Evolutionary conservation across 2,888 invertebrate species (phyloP), one percentile per base, ranked within the genome.

Genomic region (Gortyna flavago): DNA sequence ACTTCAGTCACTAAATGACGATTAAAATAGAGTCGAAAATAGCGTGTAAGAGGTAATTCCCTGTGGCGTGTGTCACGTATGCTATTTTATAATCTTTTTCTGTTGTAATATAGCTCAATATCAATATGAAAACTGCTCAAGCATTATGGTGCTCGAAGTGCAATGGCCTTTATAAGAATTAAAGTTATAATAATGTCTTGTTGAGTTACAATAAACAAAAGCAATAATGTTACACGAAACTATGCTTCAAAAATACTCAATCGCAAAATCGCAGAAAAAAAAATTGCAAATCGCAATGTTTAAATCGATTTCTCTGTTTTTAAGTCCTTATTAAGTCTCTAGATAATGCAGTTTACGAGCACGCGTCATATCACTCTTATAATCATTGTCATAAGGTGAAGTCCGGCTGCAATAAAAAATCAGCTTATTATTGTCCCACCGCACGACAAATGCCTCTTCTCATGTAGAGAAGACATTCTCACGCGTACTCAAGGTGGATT

Each of bases 161-260:
- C 25, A 35, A 61, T 32, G 51, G 48, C 38, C 18, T 32, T 11
- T 25, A 44, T 5, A 54, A 13, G 44, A 38, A 59, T 59, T 21
- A 11, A 54, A 59, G 18, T 41, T 7, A 25, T n/a, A 41, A 51
- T 61, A 67, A 68, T 78, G 61, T 68, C 61, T 79, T 68, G 25
- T 54, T 51, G 32, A 25, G 41, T 77, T 54, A 62, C n/a, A 62
- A 29, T 79, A 44, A 61, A 21, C 51, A 41, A 77, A 66, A 78
- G n/a, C 35, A 57, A 32, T 38, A 48, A 73, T 35, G 7, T 59
- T 59, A 35, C 8, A 68, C 51, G 35, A 51, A n/a, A n/a, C 18
- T 69, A 35, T 54, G 18, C n/a, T 35, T 35, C 21, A n/a, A 25
- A 35, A 35, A 54, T 57, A 57, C 21, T 54, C 7, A 57, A 69